phyloP scores from a whole-genome alignment of 2,113 vertebrate genomes.

The Mola mola region DNA sequence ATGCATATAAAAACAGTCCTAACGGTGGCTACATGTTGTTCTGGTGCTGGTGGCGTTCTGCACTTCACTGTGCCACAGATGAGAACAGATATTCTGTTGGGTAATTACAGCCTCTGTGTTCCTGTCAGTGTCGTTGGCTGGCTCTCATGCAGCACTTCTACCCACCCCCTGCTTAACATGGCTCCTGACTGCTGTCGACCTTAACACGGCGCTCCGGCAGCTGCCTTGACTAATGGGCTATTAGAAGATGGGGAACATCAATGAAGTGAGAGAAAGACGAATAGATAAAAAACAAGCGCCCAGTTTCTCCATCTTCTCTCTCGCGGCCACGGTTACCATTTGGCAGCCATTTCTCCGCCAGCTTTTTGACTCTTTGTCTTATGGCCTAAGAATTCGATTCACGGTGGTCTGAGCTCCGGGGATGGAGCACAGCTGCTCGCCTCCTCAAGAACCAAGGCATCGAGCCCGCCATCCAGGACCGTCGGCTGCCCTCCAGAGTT shows the following conservation, averaged over 20 bases:
- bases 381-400: slow-evolving; percentile 15
- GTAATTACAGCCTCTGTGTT: slow-evolving; percentile 69
- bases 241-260: slow-evolving; percentile 34
- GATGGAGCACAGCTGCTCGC: slow-evolving; percentile 26
- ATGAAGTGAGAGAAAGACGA: not conserved
- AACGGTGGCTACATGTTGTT: not conserved
- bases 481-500: slow-evolving; percentile 27
- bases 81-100: slow-evolving; percentile 31
- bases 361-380: slow-evolving; percentile 31
- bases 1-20: slow-evolving; percentile 9
- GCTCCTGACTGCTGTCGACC: slow-evolving; percentile 53
- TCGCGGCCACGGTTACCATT: not conserved
- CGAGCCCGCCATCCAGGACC: slow-evolving; percentile 9
- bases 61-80: not conserved
- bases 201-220: slow-evolving; percentile 24
- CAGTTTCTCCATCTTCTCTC: slow-evolving; percentile 10
- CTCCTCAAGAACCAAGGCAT: slow-evolving; percentile 23
- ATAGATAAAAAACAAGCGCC: slow-evolving; percentile 1
- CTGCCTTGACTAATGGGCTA: slow-evolving; percentile 58
- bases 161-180: slow-evolving; percentile 45
- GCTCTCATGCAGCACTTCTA: slow-evolving; percentile 38
- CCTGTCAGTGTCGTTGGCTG: slow-evolving; percentile 46
- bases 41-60: slow-evolving; percentile 5
- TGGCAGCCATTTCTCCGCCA: not conserved
- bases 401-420: slow-evolving; percentile 22